A percentile compares a stretch with the other conserved stretches of the same genome.
Evolutionary conservation across 2,888 invertebrate species (phyloP).

Genomic region (Archips xylosteana): DNA sequence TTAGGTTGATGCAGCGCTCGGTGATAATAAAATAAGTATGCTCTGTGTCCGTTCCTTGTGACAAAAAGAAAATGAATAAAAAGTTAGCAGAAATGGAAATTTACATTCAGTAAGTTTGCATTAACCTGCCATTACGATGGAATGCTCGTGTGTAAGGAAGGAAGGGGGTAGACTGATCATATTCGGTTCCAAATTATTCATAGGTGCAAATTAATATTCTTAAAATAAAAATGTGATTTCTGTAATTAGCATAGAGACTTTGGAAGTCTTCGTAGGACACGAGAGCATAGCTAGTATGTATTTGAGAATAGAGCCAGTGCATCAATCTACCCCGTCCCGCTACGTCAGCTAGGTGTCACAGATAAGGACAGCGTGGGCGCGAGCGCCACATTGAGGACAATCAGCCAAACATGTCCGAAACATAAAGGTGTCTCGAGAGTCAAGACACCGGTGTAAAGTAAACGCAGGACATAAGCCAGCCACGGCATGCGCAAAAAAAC

Average conservation of each 20-base stretch:
- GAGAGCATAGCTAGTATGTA: slow-evolving; percentile 18
- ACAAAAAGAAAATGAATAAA: slow-evolving; percentile 12
- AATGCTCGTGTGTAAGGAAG: slow-evolving; percentile 57
- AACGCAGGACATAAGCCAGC: slow-evolving; percentile 82
- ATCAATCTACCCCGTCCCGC: slow-evolving; percentile 77
- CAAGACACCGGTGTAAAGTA: slow-evolving; percentile 72
- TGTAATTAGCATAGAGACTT: neutral
- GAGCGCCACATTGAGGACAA: slow-evolving; percentile 80
- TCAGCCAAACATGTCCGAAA: slow-evolving; percentile 73
- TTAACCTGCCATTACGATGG: slow-evolving; percentile 52
- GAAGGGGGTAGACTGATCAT: slow-evolving; percentile 74
- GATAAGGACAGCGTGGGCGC: slow-evolving; percentile 77
- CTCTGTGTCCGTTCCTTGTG: slow-evolving; percentile 37
- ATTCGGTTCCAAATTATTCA: slow-evolving; percentile 47
- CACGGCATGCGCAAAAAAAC: slow-evolving; percentile 84
- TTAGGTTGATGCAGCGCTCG: slow-evolving; percentile 66
- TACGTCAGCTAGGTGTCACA: slow-evolving; percentile 63
- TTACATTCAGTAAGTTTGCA: slow-evolving; percentile 27
- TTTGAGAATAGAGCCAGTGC: slow-evolving; percentile 46
- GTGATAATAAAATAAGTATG: slow-evolving; percentile 25
- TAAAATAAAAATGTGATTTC: neutral
- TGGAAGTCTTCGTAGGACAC: slow-evolving; percentile 18
- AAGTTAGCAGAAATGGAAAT: slow-evolving; percentile 28
- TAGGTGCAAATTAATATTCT: slow-evolving; percentile 14
- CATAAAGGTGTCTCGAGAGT: slow-evolving; percentile 72